These are phyloP conservation scores for Pseudococcus jackbeardsleyi DNA, from an alignment of 2,888 invertebrate species.

Conservation along the genomic window DNA sequence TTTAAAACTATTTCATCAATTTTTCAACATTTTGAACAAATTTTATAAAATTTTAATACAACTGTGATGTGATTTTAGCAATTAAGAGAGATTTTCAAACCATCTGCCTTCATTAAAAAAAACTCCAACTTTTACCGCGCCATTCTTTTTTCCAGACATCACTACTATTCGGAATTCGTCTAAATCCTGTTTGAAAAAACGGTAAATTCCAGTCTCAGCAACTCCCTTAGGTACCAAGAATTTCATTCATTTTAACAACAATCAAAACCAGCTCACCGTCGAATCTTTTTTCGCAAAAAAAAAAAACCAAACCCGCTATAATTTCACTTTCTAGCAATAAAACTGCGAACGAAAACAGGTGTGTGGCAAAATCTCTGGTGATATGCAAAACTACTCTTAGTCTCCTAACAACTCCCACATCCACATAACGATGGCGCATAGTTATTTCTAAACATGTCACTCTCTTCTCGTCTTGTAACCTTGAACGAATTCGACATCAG, in stretches of 20 bases:
- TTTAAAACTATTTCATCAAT: too few relatives aligned
- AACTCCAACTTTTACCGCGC: too few relatives aligned
- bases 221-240: not conserved
- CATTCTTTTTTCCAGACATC: too few relatives aligned
- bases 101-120: too few relatives aligned
- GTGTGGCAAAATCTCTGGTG: not conserved
- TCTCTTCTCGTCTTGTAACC: conserved; percentile 42
- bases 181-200: not conserved
- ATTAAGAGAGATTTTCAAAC: too few relatives aligned
- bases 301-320: not conserved
- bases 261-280: not conserved
- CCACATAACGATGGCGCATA: not conserved
- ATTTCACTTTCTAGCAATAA: conserved; percentile 12
- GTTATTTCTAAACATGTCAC: conserved; percentile 48
- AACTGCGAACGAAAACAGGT: not conserved
- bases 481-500: conserved; percentile 42
- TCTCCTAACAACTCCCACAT: conserved; percentile 15
- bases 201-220: not conserved
- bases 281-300: not conserved
- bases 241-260: not conserved
- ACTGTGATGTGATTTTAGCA: too few relatives aligned
- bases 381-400: not conserved
- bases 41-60: too few relatives aligned
- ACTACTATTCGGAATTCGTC: too few relatives aligned
- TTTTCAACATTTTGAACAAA: too few relatives aligned